Percentiles rank a stretch among this genome's conserved stretches.
Conservation (phyloP, 2,797 vertebrate genomes). For the Capromys pilorides region DNA sequence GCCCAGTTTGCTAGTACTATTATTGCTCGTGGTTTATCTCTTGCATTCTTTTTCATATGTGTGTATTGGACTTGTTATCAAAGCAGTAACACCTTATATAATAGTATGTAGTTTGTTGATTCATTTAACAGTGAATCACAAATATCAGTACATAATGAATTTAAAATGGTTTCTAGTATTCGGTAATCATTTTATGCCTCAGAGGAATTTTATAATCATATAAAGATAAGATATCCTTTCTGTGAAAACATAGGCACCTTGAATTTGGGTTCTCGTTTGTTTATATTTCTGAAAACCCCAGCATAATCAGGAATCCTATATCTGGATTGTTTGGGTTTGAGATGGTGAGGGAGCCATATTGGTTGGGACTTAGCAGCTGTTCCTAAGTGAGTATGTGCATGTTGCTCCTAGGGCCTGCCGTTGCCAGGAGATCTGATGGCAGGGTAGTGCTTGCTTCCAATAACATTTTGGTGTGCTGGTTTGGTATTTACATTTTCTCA, state of each 20-base stretch:
- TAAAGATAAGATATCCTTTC: background rate
- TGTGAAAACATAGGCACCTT: background rate
- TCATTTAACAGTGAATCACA: constrained; percentile 10
- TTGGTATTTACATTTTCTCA: too few species aligned
- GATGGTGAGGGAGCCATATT: background rate
- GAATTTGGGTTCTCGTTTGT: background rate
- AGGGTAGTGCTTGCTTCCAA: too few species aligned
- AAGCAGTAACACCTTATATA: background rate
- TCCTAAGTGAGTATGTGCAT: accelerated
- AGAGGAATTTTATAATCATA: background rate
- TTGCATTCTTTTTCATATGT: background rate
- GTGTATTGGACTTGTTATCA: background rate
- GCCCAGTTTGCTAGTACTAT: background rate
- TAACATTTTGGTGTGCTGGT: too few species aligned
- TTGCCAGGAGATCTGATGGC: background rate
- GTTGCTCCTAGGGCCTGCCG: background rate
- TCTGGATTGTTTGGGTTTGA: background rate
- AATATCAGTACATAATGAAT: constrained; percentile 20
- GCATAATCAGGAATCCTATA: background rate
- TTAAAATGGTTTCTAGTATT: constrained; percentile 49
- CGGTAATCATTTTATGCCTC: constrained; percentile 8
- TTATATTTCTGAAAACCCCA: background rate
- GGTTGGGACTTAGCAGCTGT: background rate
- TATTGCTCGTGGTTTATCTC: background rate
- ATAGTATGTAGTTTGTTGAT: background rate